Conservation (phyloP, 1,140 invertebrate species). For the Drosophila elegans region DNA sequence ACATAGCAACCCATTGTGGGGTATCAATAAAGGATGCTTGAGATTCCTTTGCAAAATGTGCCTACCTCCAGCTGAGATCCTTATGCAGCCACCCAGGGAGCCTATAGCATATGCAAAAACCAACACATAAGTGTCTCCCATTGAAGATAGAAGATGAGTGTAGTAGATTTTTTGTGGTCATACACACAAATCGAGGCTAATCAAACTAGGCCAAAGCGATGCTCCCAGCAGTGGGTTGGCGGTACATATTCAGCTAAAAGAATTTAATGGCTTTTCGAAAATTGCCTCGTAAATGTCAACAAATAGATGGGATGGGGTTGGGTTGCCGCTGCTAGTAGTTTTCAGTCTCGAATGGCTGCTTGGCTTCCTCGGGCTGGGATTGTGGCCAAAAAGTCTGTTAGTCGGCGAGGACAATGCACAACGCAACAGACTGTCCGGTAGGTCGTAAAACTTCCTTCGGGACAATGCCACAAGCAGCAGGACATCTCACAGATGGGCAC, state of each 20-base stretch:
- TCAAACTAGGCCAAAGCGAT: slow-evolving; percentile 64
- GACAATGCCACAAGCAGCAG: slow-evolving; percentile 60
- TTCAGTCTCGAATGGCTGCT: slow-evolving; percentile 11
- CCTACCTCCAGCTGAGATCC: slow-evolving; percentile 28
- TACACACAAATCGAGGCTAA: slow-evolving; percentile 63
- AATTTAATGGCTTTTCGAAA: slow-evolving; percentile 68
- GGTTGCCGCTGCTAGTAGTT: slow-evolving; percentile 1
- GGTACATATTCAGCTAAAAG: slow-evolving; percentile 8
- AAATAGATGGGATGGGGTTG: slow-evolving; percentile 53
- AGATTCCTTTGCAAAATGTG: neutral
- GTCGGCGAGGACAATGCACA: slow-evolving; percentile 45
- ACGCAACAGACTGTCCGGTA: slow-evolving; percentile 67
- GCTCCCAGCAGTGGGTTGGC: slow-evolving; percentile 3
- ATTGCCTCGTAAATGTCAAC: slow-evolving; percentile 78
- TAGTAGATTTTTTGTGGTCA: slow-evolving; percentile 34
- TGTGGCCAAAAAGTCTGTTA: slow-evolving; percentile 32
- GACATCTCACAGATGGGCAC: slow-evolving; percentile 38
- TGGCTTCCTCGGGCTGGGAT: neutral
- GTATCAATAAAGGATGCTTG: neutral
- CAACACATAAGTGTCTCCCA: slow-evolving; percentile 16
- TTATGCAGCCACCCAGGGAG: slow-evolving; percentile 35
- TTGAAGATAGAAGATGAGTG: slow-evolving; percentile 8
- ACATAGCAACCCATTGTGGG: neutral
- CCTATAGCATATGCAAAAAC: slow-evolving; percentile 38
- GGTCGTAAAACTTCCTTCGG: slow-evolving; percentile 67